These are phyloP conservation scores for Hemicrepidius hirtus DNA, from an alignment of 2,888 invertebrate species.

Conservation along the genomic window DNA sequence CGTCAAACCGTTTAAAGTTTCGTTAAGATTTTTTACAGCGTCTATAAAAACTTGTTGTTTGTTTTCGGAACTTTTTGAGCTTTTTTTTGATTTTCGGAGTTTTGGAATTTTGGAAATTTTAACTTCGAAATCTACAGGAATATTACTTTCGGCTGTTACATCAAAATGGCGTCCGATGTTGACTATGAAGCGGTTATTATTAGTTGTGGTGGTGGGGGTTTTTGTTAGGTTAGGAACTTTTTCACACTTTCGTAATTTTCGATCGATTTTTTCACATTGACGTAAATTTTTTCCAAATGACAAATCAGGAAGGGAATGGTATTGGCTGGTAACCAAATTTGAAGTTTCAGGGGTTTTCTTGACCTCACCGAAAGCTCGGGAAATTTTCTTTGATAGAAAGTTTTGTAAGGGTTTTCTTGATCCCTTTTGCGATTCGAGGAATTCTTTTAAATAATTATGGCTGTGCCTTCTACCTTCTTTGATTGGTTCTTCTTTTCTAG, in stretches of 20 bases:
- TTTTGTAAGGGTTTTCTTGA: conserved; percentile 70
- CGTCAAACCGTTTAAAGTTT: conserved; percentile 59
- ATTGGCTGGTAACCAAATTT: conserved; percentile 78
- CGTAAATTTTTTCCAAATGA: conserved; percentile 81
- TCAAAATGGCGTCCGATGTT: conserved; percentile 71
- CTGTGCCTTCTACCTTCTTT: conserved; percentile 67
- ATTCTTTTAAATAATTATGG: conserved; percentile 70
- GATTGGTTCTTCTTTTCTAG: conserved; percentile 48
- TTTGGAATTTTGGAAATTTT: conserved; percentile 70
- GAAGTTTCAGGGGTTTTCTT: conserved; percentile 66
- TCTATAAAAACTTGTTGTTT: conserved; percentile 63
- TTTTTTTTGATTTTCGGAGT: conserved; percentile 56
- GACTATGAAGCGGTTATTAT: conserved; percentile 69
- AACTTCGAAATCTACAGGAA: conserved; percentile 70
- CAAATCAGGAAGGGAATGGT: conserved; percentile 82
- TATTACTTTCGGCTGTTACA: conserved; percentile 65
- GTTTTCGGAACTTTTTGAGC: conserved; percentile 42
- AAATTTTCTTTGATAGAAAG: conserved; percentile 69
- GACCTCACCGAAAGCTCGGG: conserved; percentile 69
- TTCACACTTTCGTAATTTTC: conserved; percentile 76
- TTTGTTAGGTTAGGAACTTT: conserved; percentile 56
- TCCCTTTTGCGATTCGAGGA: conserved; percentile 69
- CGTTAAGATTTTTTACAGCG: conserved; percentile 67
- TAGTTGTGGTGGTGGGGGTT: conserved; percentile 51
- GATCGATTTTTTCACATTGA: conserved; percentile 83